Evolutionary conservation across 2,113 vertebrate genomes (phyloP), one percentile per base, ranked within the genome.

Genomic region (Salvelinus alpinus): DNA sequence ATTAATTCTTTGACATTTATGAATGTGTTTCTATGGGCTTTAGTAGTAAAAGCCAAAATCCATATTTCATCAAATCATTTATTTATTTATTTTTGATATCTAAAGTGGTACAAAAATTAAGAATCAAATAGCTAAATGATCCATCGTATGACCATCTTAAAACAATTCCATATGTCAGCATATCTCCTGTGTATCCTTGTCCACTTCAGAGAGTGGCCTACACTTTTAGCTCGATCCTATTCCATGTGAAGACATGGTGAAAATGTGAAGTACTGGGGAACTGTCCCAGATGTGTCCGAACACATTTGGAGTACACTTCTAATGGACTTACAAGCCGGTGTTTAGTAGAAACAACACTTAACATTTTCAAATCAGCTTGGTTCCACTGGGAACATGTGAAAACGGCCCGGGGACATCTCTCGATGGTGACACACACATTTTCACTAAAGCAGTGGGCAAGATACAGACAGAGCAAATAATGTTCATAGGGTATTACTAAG

Each of bases 211-310:
- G 64, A 65, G 64, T n/a, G 29, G 11, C 24, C 9, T 27, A 27
- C 25, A 12, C 64, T 6, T 5, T 51, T 14, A n/a, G 59, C 20
- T n/a, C n/a, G 8, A 34, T 67, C 29, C 65, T 67, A 29, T 67
- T 67, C 65, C 27, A 27, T 34, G 27, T 18, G 29, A 38, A 34
- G 29, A 29, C 65, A 67, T 20, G 4, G 14, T 67, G 65, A 38
- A 34, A 38, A 67, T 67, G 65, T 31, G 29, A 20, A 24, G 71
- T 25, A 27, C 14, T 13, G 1, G 71, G 5, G 3, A 74, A 16
- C 13, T 76, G 74, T 13, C 69, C 78, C 64, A 72, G 65, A 70
- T 80, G 74, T 76, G 74, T 76, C 74, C 20, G 20, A 62, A 54
- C 44, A 20, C 5, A 80, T 80, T 48, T 67, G 29, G 66, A 25